Evolutionary conservation across 1,140 invertebrate genomes (phyloP).

Genomic region (Physella acuta): DNA sequence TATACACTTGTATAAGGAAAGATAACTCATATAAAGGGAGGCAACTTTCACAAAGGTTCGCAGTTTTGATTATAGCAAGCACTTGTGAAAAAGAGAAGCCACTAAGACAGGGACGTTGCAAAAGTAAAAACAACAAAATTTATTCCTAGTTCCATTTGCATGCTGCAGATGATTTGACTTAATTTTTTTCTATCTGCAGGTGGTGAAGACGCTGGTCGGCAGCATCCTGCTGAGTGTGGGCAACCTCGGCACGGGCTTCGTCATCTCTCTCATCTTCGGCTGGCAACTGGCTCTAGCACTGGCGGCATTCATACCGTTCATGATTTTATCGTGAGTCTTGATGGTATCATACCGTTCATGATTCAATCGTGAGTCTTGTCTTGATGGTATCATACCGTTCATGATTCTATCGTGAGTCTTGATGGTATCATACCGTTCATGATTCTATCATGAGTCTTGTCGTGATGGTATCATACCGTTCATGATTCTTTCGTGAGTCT

Average conservation of each 20-base stretch:
- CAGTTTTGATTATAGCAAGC: too few species aligned
- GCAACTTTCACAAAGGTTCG: too few species aligned
- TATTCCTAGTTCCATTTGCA: too few species aligned
- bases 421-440: too few species aligned
- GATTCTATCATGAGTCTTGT: constrained; percentile 81
- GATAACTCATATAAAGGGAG: too few species aligned
- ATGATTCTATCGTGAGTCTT: constrained; percentile 79
- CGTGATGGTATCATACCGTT: constrained; percentile 75
- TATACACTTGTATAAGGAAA: too few species aligned
- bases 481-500: constrained; percentile 79
- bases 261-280: constrained; percentile 74
- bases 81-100: too few species aligned
- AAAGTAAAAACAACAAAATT: too few species aligned
- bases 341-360: too few species aligned
- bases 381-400: constrained; percentile 75
- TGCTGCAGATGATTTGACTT: too few species aligned
- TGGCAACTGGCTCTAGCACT: constrained; percentile 82
- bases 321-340: constrained; percentile 79
- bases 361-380: constrained; percentile 78
- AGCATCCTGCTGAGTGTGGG: constrained; percentile 59
- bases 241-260: constrained; percentile 65
- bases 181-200: constrained; percentile 48
- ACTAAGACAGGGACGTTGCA: too few species aligned
- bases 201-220: constrained; percentile 61
- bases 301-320: constrained; percentile 76